These are phyloP conservation scores for Maccullochella peelii DNA, from an alignment of 2,113 vertebrate genomes.

Conservation along the genomic window DNA sequence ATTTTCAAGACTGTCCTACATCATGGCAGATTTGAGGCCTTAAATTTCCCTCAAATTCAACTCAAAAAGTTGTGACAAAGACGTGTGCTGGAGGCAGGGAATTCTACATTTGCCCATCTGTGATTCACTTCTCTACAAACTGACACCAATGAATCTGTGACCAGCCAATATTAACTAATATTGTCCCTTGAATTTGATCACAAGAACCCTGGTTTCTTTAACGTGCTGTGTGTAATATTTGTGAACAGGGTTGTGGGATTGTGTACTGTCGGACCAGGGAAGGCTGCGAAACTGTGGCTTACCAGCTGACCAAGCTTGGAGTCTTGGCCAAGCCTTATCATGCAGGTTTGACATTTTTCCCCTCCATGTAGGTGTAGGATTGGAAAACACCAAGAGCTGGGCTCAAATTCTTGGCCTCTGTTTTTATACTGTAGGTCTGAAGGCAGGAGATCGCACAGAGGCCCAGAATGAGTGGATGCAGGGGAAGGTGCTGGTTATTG, in stretches of 20 bases:
- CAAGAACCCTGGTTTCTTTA: background rate
- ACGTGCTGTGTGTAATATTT: slow-evolving; percentile 8
- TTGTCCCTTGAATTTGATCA: background rate
- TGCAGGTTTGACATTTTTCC: slow-evolving; percentile 86
- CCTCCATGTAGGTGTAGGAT: background rate
- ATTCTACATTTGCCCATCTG: background rate
- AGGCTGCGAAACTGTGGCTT: slow-evolving; percentile 92
- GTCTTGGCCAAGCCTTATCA: slow-evolving; percentile 93
- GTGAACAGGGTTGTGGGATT: slow-evolving; percentile 92
- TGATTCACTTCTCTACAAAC: too few relatives aligned
- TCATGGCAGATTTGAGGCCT: too few relatives aligned
- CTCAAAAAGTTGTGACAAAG: background rate
- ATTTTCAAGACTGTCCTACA: background rate
- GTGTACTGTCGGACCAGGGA: slow-evolving; percentile 97
- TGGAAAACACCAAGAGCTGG: background rate
- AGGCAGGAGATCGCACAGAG: slow-evolving; percentile 88
- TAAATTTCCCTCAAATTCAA: background rate
- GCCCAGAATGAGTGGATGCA: slow-evolving; percentile 97
- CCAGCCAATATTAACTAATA: background rate
- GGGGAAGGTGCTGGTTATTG: slow-evolving; percentile 92
- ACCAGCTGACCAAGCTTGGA: slow-evolving; percentile 90
- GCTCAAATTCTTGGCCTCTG: background rate
- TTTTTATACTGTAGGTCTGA: slow-evolving; percentile 85
- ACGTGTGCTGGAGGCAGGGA: background rate
- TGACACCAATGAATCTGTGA: background rate